Evolutionary conservation across 2,888 invertebrate genomes (phyloP), one percentile per base, ranked within the genome.

Genomic region (Abrostola triplasia): DNA sequence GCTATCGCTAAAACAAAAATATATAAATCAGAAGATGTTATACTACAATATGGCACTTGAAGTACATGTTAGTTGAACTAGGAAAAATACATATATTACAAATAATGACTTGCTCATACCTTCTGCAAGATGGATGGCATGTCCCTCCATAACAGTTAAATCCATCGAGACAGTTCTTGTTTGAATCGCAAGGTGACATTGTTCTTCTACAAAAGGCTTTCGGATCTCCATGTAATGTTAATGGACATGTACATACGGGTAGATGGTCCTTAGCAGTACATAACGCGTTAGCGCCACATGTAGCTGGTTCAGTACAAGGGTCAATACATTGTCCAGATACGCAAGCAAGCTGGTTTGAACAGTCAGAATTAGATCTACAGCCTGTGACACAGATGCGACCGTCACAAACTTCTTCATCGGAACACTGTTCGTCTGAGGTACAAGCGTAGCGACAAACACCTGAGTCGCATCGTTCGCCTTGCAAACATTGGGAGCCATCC

Each of bases 401-500:
- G 84, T 98, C 96, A 82, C 98, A 98, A 58, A 98, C 96, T 92
- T 98, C 98, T 42, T 97, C 98, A 77, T 96, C 97, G 56, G 97
- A 96, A 80, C 98, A 98, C 84, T 98, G 98, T 74, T 97, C 97
- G 84, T 98, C 98, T 58, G 96, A 96, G 55, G 97, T 96, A 82
- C 98, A 98, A 2, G 98, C 95, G 0, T 98, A 97, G 76, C 97
- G 97, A 84, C 98, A 98, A 5, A 98, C 96, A 57, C 98, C 98
- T 77, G 94, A 86, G 78, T 92, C 90, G 79, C 98, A 98, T 60
- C 97, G 95, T 91, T 98, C 98, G 75, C 98, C 98, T 84, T 96
- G 96, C 75, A 98, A 92, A 77, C 98, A 98, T 67, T 97, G 97
- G 0, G 91, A 82, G 38, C 90, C 92, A 80, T 97, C 97, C 0